Conservation (phyloP, 2,797 vertebrate genomes). For the Arctocebus calabarensis region DNA sequence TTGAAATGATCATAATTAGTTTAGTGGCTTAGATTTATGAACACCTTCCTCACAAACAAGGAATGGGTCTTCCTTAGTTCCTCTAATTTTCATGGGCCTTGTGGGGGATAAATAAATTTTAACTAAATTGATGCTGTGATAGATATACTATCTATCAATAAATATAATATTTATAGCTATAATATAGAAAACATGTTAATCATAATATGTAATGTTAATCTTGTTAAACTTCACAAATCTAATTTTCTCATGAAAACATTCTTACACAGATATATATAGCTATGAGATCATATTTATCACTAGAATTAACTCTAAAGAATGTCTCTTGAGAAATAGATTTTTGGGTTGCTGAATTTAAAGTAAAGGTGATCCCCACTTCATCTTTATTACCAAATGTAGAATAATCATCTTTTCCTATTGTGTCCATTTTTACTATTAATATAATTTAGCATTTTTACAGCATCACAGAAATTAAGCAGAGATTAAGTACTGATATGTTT, state of each 20-base stretch:
- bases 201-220: neutral
- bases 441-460: neutral
- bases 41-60: neutral
- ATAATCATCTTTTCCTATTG: neutral
- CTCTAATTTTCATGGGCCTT: neutral
- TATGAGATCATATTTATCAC: neutral
- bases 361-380: neutral
- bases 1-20: neutral
- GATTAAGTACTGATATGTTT: neutral
- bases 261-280: neutral
- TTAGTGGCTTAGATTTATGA: neutral
- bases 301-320: neutral
- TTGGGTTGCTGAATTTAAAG: slow-evolving; percentile 1
- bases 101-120: neutral
- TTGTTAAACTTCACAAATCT: neutral
- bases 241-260: neutral
- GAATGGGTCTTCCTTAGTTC: neutral
- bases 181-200: too few relatives aligned
- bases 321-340: neutral
- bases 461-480: neutral
- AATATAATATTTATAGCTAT: too few relatives aligned
- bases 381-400: neutral
- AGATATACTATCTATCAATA: neutral
- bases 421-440: neutral
- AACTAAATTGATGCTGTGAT: neutral